phyloP scores from a whole-genome alignment of 2,797 vertebrate species.

The Acomys russatus region DNA sequence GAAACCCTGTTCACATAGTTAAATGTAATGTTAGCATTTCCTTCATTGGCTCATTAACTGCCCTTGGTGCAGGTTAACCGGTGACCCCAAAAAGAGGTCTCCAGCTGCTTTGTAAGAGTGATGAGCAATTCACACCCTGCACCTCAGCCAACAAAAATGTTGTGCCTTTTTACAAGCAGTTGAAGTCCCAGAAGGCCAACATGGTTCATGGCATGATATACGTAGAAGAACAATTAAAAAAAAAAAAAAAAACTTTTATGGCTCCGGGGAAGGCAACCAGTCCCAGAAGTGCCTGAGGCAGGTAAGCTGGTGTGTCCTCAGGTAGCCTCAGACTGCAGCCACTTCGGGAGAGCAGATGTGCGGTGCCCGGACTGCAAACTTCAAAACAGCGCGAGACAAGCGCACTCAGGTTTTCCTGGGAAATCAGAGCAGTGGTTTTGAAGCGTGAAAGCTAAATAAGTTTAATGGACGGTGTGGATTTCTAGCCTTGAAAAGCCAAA shows the following conservation, averaged over 20 bases:
- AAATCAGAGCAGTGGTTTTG: constrained; percentile 29
- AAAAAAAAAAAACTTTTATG: constrained; percentile 74
- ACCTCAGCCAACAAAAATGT: constrained; percentile 80
- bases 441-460: constrained; percentile 39
- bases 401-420: background rate
- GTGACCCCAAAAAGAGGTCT: constrained; percentile 51
- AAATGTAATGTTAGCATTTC: constrained; percentile 57
- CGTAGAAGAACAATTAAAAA: constrained; percentile 67
- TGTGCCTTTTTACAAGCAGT: constrained; percentile 75
- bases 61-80: constrained; percentile 49
- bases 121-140: constrained; percentile 78
- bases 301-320: constrained; percentile 71
- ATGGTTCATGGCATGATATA: constrained; percentile 67
- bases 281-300: constrained; percentile 66
- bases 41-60: constrained; percentile 53
- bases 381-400: constrained; percentile 1
- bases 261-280: background rate
- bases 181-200: constrained; percentile 69
- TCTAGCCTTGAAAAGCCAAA: constrained; percentile 36
- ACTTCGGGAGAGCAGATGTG: background rate
- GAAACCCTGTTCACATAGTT: constrained; percentile 24
- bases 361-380: background rate
- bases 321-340: constrained; percentile 51
- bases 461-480: background rate
- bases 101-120: constrained; percentile 60